Evolutionary conservation across 2,797 vertebrate species (phyloP).

Genomic region (Neosilurus mollespiculum): DNA sequence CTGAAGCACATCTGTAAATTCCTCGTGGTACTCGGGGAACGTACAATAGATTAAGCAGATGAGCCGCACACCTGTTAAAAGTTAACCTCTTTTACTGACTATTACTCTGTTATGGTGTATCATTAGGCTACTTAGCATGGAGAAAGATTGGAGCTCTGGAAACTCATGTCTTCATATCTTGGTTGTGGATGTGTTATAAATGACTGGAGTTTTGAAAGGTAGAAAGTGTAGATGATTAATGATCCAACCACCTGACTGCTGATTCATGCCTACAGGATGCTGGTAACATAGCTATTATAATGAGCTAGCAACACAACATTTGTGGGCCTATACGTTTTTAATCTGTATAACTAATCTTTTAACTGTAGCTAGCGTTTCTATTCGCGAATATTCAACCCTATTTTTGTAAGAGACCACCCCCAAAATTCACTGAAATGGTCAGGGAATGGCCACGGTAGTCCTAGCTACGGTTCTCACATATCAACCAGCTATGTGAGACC

Average conservation of each 20-base stretch:
- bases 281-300: neutral
- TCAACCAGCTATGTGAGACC: no score
- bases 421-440: no score
- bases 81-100: constrained; percentile 23
- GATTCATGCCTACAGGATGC: neutral
- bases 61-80: constrained; percentile 55
- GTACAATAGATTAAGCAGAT: neutral
- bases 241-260: neutral
- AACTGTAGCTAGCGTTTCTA: neutral
- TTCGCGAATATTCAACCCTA: neutral
- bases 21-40: constrained; percentile 58
- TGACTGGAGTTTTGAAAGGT: neutral
- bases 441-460: no score
- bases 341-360: no score
- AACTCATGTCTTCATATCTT: neutral
- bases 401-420: no score
- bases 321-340: neutral
- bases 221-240: neutral
- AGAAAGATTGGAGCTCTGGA: neutral
- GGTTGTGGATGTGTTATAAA: neutral
- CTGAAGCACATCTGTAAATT: constrained; percentile 73
- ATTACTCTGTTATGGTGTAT: constrained; percentile 43
- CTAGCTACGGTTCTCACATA: no score
- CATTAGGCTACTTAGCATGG: neutral
- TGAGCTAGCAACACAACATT: neutral